Conservation (phyloP, 2,113 vertebrate species). For the Malaclemys terrapin region DNA sequence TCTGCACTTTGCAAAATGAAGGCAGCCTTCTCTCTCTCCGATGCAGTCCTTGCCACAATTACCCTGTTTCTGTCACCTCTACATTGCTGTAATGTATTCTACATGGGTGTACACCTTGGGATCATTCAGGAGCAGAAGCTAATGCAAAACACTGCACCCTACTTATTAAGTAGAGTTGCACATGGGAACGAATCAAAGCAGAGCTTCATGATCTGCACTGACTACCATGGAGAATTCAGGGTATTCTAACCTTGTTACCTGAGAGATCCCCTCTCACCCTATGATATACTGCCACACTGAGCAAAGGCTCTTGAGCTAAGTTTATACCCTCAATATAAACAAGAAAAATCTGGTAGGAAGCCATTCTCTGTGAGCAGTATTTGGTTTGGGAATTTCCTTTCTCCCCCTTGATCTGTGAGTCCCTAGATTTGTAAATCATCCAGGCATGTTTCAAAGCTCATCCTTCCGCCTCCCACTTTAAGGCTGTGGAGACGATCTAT, state of each 20-base stretch:
- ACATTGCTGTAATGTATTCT: background rate
- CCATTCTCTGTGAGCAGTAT: background rate
- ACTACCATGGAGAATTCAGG: background rate
- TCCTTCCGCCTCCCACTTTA: background rate
- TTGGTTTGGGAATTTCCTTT: background rate
- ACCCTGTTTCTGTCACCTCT: accelerated
- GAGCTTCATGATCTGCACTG: background rate
- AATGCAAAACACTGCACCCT: background rate
- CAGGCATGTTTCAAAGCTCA: background rate
- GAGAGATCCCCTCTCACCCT: background rate
- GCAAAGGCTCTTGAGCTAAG: background rate
- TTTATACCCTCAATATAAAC: background rate
- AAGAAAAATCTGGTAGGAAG: background rate
- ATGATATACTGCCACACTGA: background rate
- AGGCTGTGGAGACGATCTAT: background rate
- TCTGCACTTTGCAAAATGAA: background rate
- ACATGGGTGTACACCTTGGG: background rate
- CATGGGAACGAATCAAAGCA: background rate
- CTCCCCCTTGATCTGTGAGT: background rate
- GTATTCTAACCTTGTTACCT: background rate
- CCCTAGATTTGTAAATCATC: background rate
- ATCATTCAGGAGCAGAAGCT: background rate
- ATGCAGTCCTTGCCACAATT: background rate
- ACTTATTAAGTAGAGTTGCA: background rate
- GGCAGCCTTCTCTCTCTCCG: background rate